Percentiles rank a stretch among this genome's conserved stretches.
These are phyloP conservation scores for Engystomops pustulosus DNA, from an alignment of 2,113 vertebrate genomes.

Conservation along the genomic window DNA sequence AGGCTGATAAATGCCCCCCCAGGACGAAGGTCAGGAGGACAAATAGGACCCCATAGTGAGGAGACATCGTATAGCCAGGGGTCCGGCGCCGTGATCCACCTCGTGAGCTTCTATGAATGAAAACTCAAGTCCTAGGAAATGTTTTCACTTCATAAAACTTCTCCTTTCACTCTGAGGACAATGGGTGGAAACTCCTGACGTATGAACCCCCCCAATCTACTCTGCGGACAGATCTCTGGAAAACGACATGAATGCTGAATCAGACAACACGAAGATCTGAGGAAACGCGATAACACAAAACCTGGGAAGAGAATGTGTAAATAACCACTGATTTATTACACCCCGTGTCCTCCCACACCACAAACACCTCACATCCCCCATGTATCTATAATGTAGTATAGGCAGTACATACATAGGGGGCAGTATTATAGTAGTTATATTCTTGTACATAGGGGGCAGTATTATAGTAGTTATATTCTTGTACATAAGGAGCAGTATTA, in stretches of 20 bases:
- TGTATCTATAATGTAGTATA: neutral
- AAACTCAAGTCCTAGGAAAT: too few relatives aligned
- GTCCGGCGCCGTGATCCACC: conserved; percentile 57
- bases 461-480: too few relatives aligned
- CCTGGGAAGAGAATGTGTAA: neutral
- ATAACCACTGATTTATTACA: neutral
- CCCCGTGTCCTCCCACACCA: neutral
- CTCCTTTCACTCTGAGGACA: conserved; percentile 61
- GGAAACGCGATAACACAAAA: conserved; percentile 42
- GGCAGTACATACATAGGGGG: too few relatives aligned
- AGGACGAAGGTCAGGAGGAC: neutral
- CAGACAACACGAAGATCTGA: conserved; percentile 63
- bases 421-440: too few relatives aligned
- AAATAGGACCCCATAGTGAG: neutral
- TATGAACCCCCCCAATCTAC: conserved; percentile 62
- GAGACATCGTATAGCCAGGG: conserved; percentile 36
- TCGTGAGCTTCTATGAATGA: too few relatives aligned
- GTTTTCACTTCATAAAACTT: too few relatives aligned
- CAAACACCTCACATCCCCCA: neutral
- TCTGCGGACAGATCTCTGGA: conserved; percentile 69
- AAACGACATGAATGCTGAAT: conserved; percentile 77
- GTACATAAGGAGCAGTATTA: too few relatives aligned
- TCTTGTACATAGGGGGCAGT: too few relatives aligned
- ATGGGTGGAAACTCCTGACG: conserved; percentile 71
- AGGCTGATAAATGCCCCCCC: neutral